Base-by-base conservation (phyloP, 2,113 vertebrate species). In the Charadrius vociferus region DNA sequence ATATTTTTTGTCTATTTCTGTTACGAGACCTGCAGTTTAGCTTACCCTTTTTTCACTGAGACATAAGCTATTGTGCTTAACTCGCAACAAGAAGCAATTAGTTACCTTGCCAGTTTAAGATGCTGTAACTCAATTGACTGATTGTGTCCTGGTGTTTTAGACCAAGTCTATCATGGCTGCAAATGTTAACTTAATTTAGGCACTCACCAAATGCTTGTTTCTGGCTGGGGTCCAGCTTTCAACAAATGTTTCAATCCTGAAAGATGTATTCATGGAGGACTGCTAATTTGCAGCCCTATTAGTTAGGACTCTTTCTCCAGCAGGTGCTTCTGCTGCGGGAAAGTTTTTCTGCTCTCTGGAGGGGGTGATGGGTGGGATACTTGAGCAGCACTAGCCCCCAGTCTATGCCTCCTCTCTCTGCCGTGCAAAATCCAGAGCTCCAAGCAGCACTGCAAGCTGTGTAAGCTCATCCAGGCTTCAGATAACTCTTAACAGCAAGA, bases 101-200 rank as follows among this genome's bases (percentile, higher is more conserved):
- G 53, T 87, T 94, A 94, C 81, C 58, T 95, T 94, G 87, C 70
- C 87, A 80, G 93, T 96, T 96, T 90, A 93, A 88, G 95, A 85
- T 80, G 93, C 71, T 93, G 37, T 91, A 93, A 88, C 86, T 82
- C 87, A 86, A 72, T 50, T 88, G 93, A 85, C 78, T 95, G 81
- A 90, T 45, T 75, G 49, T 86, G 89, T 96, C 90, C 90, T 80
- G 67, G 74, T 96, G 90, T 96, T 96, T 96, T 88, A 80, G 92
- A 96, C 96, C 58, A 73, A 96, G 95, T 94, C 96, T 95, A 93
- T 96, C 93, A 88, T 95, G 90, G 85, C 49, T 80, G 92, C 93
- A 88, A 96, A 96, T 29, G 87, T 87, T 93, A 96, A 95, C 91
- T 91, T 94, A 94, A 96, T 97, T 96, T 95, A 95, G 92, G 78